These are phyloP conservation scores for Agrotis clavis DNA, from an alignment of 2,888 invertebrate genomes.

Conservation along the genomic window DNA sequence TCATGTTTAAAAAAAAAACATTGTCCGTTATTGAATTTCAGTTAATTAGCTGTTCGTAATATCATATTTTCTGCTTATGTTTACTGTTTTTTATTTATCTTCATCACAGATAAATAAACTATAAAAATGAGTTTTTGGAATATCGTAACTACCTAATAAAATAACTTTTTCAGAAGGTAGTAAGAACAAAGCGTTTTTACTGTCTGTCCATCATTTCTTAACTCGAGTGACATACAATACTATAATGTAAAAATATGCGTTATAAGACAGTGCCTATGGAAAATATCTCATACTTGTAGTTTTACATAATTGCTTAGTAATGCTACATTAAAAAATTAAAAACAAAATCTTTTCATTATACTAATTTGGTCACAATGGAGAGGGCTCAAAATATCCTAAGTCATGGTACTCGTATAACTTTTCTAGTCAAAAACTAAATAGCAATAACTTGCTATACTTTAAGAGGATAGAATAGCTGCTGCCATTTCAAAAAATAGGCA, in stretches of 20 bases:
- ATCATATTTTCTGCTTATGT: constrained; percentile 33
- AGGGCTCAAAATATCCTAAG: constrained; percentile 23
- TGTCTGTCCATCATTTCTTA: not conserved
- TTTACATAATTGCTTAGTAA: constrained; percentile 33
- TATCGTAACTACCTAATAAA: constrained; percentile 1
- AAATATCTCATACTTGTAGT: constrained; percentile 46
- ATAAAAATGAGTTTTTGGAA: constrained; percentile 17
- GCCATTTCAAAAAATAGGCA: too few relatives aligned
- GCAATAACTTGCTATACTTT: constrained; percentile 30
- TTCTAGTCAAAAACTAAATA: constrained; percentile 41
- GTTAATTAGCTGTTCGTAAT: constrained; percentile 39
- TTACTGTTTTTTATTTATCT: constrained; percentile 19
- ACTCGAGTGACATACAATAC: not conserved
- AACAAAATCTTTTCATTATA: constrained; percentile 25
- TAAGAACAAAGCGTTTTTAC: not conserved
- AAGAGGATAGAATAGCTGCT: too few relatives aligned
- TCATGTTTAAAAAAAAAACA: constrained; percentile 46
- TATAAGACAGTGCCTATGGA: constrained; percentile 60
- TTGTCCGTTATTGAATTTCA: constrained; percentile 35
- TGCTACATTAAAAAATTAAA: constrained; percentile 14
- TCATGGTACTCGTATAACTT: constrained; percentile 8
- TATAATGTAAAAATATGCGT: constrained; percentile 42
- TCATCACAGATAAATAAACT: constrained; percentile 10
- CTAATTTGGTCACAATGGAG: constrained; percentile 59
- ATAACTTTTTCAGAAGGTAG: not conserved